Percentiles rank a stretch among this genome's conserved stretches.
phyloP scores from a whole-genome alignment of 2,797 vertebrate genomes.

The Thunnus albacares region DNA sequence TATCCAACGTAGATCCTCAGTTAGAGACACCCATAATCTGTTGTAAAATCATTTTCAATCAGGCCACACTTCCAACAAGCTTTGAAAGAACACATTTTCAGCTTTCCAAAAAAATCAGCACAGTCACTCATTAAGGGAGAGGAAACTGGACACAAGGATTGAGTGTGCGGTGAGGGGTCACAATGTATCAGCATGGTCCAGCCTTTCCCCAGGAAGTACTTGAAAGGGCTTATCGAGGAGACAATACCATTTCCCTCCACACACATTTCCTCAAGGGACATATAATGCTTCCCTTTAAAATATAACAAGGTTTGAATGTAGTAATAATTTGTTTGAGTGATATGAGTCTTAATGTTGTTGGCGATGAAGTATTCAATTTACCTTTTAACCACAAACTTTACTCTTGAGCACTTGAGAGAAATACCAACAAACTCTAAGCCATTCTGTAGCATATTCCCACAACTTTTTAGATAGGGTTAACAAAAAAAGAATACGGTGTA shows the following conservation, averaged over 20 bases:
- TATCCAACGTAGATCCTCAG: not conserved
- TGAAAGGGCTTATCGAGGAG: slow-evolving; percentile 78
- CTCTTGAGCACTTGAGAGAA: not conserved
- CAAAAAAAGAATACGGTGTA: not conserved
- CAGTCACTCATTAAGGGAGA: slow-evolving; percentile 49
- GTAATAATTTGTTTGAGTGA: slow-evolving; percentile 63
- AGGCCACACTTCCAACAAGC: slow-evolving; percentile 11
- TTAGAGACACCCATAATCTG: not conserved
- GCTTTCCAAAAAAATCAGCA: slow-evolving; percentile 35
- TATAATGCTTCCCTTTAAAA: slow-evolving; percentile 76
- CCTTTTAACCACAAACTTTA: not conserved
- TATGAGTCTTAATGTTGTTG: slow-evolving; percentile 33
- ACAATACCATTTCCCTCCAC: slow-evolving; percentile 77
- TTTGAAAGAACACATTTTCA: slow-evolving; percentile 21
- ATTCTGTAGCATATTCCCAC: not conserved
- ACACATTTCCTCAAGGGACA: slow-evolving; percentile 75
- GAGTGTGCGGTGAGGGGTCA: slow-evolving; percentile 70
- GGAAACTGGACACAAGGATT: slow-evolving; percentile 69
- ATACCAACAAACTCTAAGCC: not conserved
- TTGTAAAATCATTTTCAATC: slow-evolving; percentile 12
- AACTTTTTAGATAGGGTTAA: slow-evolving; percentile 17
- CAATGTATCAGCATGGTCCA: slow-evolving; percentile 76
- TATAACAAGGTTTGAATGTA: slow-evolving; percentile 54
- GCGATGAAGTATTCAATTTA: slow-evolving; percentile 8
- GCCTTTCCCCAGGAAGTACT: slow-evolving; percentile 88